These are phyloP conservation scores for Burhinus bistriatus DNA, from an alignment of 2,113 vertebrate species.

Conservation along the genomic window DNA sequence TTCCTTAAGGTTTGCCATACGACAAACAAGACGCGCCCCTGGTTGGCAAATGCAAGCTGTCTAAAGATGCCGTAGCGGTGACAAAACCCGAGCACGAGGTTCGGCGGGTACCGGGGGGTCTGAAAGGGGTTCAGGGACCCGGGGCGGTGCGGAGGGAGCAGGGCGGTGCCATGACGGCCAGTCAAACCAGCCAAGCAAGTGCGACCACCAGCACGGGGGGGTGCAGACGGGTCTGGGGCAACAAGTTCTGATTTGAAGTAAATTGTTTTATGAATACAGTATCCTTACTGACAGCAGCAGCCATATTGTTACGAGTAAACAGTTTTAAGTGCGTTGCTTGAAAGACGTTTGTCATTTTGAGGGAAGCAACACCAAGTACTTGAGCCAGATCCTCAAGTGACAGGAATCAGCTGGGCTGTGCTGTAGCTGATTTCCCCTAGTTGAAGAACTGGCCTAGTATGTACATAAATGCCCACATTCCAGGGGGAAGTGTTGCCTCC, in stretches of 20 bases:
- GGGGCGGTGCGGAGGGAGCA: no score
- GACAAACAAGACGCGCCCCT: not conserved
- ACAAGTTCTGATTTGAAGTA: rapidly evolving
- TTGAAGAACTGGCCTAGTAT: not conserved
- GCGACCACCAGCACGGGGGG: no score
- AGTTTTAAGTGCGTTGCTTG: rapidly evolving
- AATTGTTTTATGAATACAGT: rapidly evolving
- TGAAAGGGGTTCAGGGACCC: no score
- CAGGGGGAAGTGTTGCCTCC: not conserved
- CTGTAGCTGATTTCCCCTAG: not conserved
- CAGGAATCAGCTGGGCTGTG: not conserved
- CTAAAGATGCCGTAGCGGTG: rapidly evolving
- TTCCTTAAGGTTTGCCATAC: rapidly evolving
- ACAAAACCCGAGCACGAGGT: not conserved
- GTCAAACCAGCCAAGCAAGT: no score
- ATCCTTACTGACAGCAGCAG: rapidly evolving
- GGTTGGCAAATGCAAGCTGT: no score
- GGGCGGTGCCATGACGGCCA: no score
- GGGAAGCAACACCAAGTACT: not conserved
- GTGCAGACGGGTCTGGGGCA: not conserved
- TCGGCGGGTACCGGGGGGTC: no score
- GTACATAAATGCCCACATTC: rapidly evolving
- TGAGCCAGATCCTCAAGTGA: not conserved
- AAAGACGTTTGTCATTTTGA: not conserved
- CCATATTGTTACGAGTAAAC: rapidly evolving